Conservation (phyloP, 2,113 vertebrate genomes). For the Todiramphus saurophagus region DNA sequence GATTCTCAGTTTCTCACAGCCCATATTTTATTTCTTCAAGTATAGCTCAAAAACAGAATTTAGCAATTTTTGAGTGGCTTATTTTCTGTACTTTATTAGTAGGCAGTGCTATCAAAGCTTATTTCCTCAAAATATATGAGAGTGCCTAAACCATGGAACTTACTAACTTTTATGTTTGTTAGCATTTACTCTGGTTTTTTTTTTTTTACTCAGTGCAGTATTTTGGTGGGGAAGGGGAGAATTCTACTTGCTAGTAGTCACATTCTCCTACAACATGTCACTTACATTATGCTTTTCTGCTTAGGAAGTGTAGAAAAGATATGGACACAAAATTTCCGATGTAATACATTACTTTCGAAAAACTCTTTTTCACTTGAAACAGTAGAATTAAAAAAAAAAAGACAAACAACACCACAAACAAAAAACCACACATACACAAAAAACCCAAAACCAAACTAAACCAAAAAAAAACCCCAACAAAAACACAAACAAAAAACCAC, state of each 20-base stretch:
- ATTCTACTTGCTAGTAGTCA: neutral
- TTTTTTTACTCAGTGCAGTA: neutral
- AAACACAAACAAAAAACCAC: no score
- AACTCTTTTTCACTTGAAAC: neutral
- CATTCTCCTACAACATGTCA: neutral
- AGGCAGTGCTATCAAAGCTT: neutral
- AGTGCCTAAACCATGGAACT: neutral
- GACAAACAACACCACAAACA: neutral
- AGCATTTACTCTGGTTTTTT: neutral
- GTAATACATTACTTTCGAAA: neutral
- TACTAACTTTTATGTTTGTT: neutral
- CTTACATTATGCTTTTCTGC: neutral
- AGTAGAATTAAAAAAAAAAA: neutral
- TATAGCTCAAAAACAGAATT: neutral
- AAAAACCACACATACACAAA: no score
- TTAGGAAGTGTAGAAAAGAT: neutral
- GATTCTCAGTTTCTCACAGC: neutral
- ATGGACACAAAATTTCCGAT: neutral
- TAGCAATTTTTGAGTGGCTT: neutral
- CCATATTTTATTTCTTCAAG: neutral
- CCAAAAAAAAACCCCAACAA: no score
- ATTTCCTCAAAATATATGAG: neutral
- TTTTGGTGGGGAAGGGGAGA: neutral
- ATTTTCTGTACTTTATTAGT: neutral
- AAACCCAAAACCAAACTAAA: no score